Conservation (phyloP, 2,113 vertebrate species). For the Emberiza fucata region DNA sequence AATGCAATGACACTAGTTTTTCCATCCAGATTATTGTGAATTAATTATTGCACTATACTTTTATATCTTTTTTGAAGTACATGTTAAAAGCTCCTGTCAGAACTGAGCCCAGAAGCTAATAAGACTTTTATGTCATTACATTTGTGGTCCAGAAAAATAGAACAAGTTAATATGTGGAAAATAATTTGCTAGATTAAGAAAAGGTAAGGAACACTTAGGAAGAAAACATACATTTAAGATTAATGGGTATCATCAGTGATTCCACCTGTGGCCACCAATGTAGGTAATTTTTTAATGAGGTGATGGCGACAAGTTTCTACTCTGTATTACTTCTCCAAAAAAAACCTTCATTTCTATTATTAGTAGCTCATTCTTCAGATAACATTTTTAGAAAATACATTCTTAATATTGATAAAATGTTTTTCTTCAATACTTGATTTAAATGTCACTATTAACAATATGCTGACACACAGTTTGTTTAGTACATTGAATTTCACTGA, state of each 20-base stretch:
- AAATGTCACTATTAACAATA: neutral
- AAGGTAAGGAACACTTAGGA: neutral
- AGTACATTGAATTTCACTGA: neutral
- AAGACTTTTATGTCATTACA: accelerated
- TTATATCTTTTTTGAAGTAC: neutral
- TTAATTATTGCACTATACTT: neutral
- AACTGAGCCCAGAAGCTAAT: neutral
- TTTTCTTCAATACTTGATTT: neutral
- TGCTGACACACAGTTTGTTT: neutral
- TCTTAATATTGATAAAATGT: neutral
- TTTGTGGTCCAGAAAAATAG: neutral
- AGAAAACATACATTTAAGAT: neutral
- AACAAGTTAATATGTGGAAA: neutral
- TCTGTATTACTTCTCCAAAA: neutral
- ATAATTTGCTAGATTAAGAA: neutral
- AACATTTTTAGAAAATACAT: neutral
- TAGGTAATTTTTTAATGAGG: neutral
- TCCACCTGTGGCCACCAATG: neutral
- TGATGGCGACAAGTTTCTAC: neutral
- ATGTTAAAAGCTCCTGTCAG: neutral
- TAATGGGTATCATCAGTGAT: neutral
- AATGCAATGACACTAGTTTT: accelerated
- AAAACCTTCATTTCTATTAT: neutral
- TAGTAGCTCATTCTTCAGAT: neutral
- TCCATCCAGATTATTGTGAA: neutral